Base-by-base conservation (phyloP, 2,113 vertebrate species). In the Camelus dromedarius region DNA sequence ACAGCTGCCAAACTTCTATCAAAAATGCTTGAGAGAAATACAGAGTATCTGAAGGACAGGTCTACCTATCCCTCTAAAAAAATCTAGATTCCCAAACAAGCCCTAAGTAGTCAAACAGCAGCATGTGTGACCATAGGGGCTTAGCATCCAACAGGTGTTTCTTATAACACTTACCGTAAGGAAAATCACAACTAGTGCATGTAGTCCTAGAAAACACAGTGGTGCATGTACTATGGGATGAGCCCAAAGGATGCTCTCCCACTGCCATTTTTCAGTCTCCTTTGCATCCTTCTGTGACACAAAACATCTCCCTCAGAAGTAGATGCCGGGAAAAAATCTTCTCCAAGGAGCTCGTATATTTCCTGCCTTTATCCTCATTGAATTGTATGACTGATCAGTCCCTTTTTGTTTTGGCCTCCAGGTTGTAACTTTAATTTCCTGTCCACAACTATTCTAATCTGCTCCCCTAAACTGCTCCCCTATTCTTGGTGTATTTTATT, bases 161-260 rank as follows among this genome's bases (percentile, higher is more conserved):
- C 62, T 32, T 16, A 2, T 42, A 54, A 79, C 8, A 87, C 8
- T 35, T 5, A 66, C 1, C 19, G 18, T 46, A 66, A 83, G 30
- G 38, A 80, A 72, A 92, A 83, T 0, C 6, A 60, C 22, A 35
- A 35, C 8, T 15, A 64, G 18, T 72, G 56, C 32, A 38, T 83
- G 48, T 7, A 6, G 50, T 16, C 70, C 35, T 48, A 50, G 73
- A 32, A 82, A 64, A 38, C 3, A 2, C 15, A 30, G 13, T 16
- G 20, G 0, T 35, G 20, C n/a, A 2, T 2, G 15, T 8, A n/a
- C 28, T 48, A 28, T 0, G 1, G n/a, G n/a, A 66, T 48, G 35
- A 9, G 72, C 48, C 72, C 11, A 3, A 3, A 3, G 14, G n/a
- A 62, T 46, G 24, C 67, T 62, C 42, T 82, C 75, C 35, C 56